Evolutionary conservation across 2,888 invertebrate species (phyloP).

Genomic region (Mesorhabditis belari): DNA sequence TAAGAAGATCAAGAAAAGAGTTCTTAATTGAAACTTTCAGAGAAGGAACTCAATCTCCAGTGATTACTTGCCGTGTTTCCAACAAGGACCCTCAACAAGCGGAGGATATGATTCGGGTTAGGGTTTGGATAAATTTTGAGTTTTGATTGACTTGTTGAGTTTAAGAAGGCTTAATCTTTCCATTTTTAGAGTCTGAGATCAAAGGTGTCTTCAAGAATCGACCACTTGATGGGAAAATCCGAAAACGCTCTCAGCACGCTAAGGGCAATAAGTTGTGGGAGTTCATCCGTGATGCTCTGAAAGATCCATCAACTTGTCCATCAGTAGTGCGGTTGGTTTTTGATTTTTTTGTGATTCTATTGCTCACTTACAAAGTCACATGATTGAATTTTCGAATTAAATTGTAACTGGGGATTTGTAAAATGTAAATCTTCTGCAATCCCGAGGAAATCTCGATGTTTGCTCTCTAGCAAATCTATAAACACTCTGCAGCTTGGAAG

Average conservation of each 20-base stretch:
- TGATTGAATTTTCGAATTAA: too few species aligned
- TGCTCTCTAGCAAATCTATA: too few species aligned
- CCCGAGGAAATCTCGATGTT: too few species aligned
- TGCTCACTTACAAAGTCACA: too few species aligned
- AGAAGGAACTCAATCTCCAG: background rate
- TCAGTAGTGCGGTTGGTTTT: slow-evolving; percentile 62
- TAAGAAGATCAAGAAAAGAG: too few species aligned
- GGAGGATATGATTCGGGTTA: background rate
- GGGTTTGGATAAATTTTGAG: background rate
- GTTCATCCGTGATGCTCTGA: slow-evolving; percentile 74
- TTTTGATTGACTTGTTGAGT: background rate
- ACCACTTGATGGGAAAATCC: slow-evolving; percentile 51
- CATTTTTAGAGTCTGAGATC: slow-evolving; percentile 13
- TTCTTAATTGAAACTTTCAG: too few species aligned
- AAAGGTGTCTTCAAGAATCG: slow-evolving; percentile 17
- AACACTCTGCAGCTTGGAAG: too few species aligned
- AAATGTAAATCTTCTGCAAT: too few species aligned
- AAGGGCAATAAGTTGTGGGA: slow-evolving; percentile 67
- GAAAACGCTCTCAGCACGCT: slow-evolving; percentile 52
- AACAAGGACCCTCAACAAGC: background rate
- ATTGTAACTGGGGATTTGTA: too few species aligned
- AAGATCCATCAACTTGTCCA: slow-evolving; percentile 71
- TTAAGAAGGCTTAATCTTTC: background rate
- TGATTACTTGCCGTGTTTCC: background rate
- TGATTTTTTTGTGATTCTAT: background rate